Evolutionary conservation across 2,888 invertebrate species (phyloP), one percentile per base, ranked within the genome.

Genomic region (Plagodis pulveraria): DNA sequence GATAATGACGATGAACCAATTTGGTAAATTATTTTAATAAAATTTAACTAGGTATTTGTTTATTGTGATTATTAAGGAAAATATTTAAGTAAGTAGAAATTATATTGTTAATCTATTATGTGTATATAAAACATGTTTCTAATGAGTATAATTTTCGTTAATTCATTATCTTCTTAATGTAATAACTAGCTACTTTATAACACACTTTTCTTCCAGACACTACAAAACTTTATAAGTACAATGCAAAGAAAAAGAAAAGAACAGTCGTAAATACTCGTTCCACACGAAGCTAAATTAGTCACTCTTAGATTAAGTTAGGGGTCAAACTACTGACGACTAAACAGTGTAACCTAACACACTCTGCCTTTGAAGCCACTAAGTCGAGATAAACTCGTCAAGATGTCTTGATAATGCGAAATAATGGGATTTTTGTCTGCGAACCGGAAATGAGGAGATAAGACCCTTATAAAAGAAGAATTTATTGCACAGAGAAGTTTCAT

Each of bases 331-430:
- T 32, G 54, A 49, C 44, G 51, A 22, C 44, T 35, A 9, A 40
- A 44, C 53, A 45, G 53, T 32, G 46, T n/a, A 50, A 56, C 46
- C 63, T 51, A 55, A 47, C 54, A 57, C 56, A 64, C 51, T 61
- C 62, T 50, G 43, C 34, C 52, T 57, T 46, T 77, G 70, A 77
- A 74, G 55, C 65, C 69, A 62, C 42, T 42, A 40, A 40, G 50
- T 47, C 58, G 56, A 71, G 80, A 84, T 83, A 84, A 81, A 81
- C 77, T 84, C 80, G 78, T 83, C 83, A 78, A 77, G 77, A 81
- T 80, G 77, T 76, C 81, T 71, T 78, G 86, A 88, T 89, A 90
- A 89, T 85, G 75, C 74, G 81, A 81, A 89, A 81, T 89, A 89
- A 91, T 87, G 87, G 83, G 75, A 77, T 77, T 80, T 78, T 79